Conservation (phyloP, 2,797 vertebrate genomes). For the Sebastes ruberrimus region DNA sequence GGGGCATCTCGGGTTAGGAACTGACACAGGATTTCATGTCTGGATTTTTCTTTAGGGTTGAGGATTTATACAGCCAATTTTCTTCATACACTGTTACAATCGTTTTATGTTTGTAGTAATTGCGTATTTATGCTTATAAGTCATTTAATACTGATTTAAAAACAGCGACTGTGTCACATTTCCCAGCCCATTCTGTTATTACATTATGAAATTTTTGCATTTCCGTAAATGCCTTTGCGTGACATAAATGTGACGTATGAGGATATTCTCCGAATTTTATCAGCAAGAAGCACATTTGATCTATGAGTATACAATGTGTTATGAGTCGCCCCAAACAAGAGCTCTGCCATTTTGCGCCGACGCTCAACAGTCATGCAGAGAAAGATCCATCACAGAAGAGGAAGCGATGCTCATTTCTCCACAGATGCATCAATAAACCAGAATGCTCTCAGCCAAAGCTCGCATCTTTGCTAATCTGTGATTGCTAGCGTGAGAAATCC, state of each 20-base stretch:
- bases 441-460: conserved; percentile 34
- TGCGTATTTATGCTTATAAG: neutral
- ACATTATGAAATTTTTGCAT: neutral
- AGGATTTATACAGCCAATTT: neutral
- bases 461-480: conserved; percentile 31
- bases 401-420: conserved; percentile 40
- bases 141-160: no score
- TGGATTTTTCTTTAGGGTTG: conserved; percentile 11
- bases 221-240: neutral
- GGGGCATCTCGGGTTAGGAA: conserved; percentile 55
- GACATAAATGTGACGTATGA: neutral
- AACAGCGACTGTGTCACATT: neutral
- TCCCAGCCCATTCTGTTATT: neutral
- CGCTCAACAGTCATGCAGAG: conserved; percentile 12
- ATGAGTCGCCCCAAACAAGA: conserved; percentile 20
- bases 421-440: conserved; percentile 34
- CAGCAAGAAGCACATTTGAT: neutral
- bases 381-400: conserved; percentile 26
- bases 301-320: conserved; percentile 17
- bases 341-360: conserved; percentile 2
- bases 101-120: neutral
- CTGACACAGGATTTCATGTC: conserved; percentile 52
- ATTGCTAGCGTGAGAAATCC: conserved; percentile 23
- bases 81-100: neutral
- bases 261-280: conserved; percentile 21